Base-by-base conservation (phyloP, 1,140 invertebrate genomes). In the Coptotermes formosanus region DNA sequence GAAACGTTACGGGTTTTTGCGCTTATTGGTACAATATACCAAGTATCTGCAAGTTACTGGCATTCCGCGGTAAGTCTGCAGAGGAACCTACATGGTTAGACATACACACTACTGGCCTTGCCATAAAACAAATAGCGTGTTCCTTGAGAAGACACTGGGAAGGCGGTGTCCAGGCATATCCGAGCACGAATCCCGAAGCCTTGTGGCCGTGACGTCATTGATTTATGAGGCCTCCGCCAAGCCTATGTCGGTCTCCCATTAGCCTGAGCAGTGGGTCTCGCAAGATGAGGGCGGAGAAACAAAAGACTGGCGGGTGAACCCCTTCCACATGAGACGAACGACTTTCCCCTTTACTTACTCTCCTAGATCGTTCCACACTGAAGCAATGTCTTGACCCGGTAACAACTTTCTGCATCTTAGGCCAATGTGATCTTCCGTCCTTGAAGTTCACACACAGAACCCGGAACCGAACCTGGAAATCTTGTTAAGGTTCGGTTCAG, bases 161-260 rank as follows among this genome's bases (percentile, higher is more conserved):
- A 75, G 64, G 64, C 64, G 64, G 64, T 75, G 25, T 75, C 25
- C 64, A 14, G 64, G n/a, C 1, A 75, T 75, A 75, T 75, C 64
- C 64, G 25, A 75, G 64, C 25, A 75, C 64, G 64, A 75, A 75
- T 75, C 64, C 64, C 64, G 30, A 30, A 75, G 64, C 64, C 64
- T 75, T 75, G 64, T 75, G 64, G 64, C n/a, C 25, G n/a, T 75
- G 64, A 75, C 64, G 64, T 75, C 64, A 75, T 75, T 75, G 64
- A 75, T 75, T 75, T 75, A 75, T 14, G 64, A 75, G 64, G n/a
- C 64, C 64, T 75, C 64, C n/a, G 64, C 64, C 59, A 30, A 75
- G 64, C 64, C 64, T 75, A 16, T 75, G 64, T 75, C 64, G 64
- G 64, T 8, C 64, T 75, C 64, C 64, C 64, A 75, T 75, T 75